Evolutionary conservation across 2,888 invertebrate genomes (phyloP).

Genomic region (Congeria kusceri): DNA sequence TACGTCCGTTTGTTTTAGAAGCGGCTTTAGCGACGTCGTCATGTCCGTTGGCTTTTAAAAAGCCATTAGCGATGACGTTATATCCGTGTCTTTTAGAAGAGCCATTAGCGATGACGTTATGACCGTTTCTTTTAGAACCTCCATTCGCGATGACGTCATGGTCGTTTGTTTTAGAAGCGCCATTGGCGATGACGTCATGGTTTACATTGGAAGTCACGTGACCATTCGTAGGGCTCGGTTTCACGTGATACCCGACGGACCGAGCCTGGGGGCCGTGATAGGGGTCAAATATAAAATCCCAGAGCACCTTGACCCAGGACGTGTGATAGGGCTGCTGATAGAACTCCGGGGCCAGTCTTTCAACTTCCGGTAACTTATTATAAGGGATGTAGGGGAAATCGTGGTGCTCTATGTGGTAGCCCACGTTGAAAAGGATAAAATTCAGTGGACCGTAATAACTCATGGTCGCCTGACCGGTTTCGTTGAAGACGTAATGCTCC

Average conservation of each 20-base stretch:
- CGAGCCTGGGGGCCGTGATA: slow-evolving; percentile 98
- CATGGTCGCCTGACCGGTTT: slow-evolving; percentile 82
- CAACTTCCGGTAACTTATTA: slow-evolving; percentile 82
- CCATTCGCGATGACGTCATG: neutral
- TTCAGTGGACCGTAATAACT: slow-evolving; percentile 85
- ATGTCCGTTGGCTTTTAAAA: too few relatives aligned
- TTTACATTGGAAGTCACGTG: neutral
- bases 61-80: neutral
- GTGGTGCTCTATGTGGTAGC: slow-evolving; percentile 85
- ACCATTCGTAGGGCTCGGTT: slow-evolving; percentile 12
- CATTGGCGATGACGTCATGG: neutral
- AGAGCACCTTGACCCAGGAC: slow-evolving; percentile 96
- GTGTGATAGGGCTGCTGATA: slow-evolving; percentile 97
- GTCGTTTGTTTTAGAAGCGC: neutral
- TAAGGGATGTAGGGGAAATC: slow-evolving; percentile 85
- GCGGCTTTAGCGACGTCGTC: too few relatives aligned
- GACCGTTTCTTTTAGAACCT: too few relatives aligned
- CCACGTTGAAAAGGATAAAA: slow-evolving; percentile 84
- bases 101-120: too few relatives aligned
- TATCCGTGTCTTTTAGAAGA: neutral
- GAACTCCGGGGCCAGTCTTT: slow-evolving; percentile 92
- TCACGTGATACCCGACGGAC: slow-evolving; percentile 84
- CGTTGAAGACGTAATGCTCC: slow-evolving; percentile 84
- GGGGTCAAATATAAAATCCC: slow-evolving; percentile 97
- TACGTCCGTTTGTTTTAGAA: too few relatives aligned